Percentiles rank a stretch among this genome's conserved stretches.
Evolutionary conservation across 2,113 vertebrate genomes (phyloP).

Genomic region (Azemiops feae): DNA sequence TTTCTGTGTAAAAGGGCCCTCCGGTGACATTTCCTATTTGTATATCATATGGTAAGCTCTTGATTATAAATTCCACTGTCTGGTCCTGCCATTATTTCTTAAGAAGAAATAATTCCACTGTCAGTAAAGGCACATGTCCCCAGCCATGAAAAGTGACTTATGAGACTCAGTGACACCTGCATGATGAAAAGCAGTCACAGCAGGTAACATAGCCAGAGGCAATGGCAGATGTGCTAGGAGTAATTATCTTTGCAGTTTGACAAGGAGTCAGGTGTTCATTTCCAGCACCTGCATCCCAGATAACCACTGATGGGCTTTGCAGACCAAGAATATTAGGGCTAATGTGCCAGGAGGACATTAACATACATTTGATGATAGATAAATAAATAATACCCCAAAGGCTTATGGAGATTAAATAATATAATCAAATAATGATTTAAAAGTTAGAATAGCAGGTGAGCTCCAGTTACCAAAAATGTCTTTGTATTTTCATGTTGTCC

Average conservation of each 20-base stretch:
- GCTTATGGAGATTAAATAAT: not conserved
- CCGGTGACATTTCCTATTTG: not conserved
- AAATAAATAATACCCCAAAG: not conserved
- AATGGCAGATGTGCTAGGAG: slow-evolving; percentile 1
- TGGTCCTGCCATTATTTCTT: not conserved
- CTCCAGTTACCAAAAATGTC: not conserved
- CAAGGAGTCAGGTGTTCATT: slow-evolving; percentile 20
- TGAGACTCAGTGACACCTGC: not conserved
- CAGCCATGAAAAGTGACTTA: not conserved
- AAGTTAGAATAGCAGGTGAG: not conserved
- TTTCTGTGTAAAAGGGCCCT: not conserved
- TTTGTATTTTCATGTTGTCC: not conserved
- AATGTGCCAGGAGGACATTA: not conserved
- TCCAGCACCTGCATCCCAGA: not conserved
- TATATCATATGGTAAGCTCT: not conserved
- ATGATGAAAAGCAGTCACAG: not conserved
- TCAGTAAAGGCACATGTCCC: not conserved
- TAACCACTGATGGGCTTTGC: not conserved
- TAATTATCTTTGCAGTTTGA: not conserved
- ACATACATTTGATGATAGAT: not conserved
- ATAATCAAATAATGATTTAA: not conserved
- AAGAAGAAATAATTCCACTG: not conserved
- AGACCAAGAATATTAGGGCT: not conserved
- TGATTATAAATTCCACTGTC: not conserved
- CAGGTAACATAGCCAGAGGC: slow-evolving; percentile 1